A percentile compares a stretch with the other conserved stretches of the same genome.
Evolutionary conservation across 2,888 invertebrate genomes (phyloP).

Genomic region (Gymnocheta viridis): DNA sequence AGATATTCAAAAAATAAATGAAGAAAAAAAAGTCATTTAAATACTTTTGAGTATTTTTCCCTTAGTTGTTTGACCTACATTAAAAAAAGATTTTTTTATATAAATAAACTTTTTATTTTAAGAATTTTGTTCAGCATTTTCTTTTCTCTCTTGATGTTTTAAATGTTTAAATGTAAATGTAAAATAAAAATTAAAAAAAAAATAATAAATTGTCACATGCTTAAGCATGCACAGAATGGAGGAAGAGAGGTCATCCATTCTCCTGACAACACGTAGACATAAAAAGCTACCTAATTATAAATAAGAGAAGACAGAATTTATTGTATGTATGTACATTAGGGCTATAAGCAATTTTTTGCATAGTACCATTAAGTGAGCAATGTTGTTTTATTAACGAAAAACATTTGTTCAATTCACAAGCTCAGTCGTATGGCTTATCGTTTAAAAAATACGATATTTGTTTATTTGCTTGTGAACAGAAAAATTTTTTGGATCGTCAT

Average conservation of each 20-base stretch:
- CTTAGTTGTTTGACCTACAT: constrained; percentile 55
- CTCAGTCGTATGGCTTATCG: no score
- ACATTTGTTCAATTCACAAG: no score
- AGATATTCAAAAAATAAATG: constrained; percentile 8
- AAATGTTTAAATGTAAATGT: constrained; percentile 13
- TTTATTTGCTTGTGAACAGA: no score
- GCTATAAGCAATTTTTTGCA: no score
- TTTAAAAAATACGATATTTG: no score
- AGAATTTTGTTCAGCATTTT: constrained; percentile 36
- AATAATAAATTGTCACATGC: constrained; percentile 48
- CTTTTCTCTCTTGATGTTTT: background rate
- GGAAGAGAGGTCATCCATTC: constrained; percentile 22
- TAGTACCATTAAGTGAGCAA: no score
- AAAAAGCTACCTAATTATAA: constrained; percentile 26
- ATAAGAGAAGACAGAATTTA: constrained; percentile 9
- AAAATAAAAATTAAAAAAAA: constrained; percentile 6
- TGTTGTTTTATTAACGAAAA: no score
- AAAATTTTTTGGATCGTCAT: no score
- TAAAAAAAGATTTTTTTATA: background rate
- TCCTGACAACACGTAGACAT: constrained; percentile 4
- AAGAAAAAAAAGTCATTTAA: background rate
- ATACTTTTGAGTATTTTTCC: background rate
- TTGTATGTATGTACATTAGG: no score
- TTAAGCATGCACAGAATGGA: constrained; percentile 40
- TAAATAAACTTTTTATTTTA: constrained; percentile 46